Percentiles rank a stretch among this genome's conserved stretches.
Conservation (phyloP, 2,888 invertebrate genomes). For the Spodoptera picta region DNA sequence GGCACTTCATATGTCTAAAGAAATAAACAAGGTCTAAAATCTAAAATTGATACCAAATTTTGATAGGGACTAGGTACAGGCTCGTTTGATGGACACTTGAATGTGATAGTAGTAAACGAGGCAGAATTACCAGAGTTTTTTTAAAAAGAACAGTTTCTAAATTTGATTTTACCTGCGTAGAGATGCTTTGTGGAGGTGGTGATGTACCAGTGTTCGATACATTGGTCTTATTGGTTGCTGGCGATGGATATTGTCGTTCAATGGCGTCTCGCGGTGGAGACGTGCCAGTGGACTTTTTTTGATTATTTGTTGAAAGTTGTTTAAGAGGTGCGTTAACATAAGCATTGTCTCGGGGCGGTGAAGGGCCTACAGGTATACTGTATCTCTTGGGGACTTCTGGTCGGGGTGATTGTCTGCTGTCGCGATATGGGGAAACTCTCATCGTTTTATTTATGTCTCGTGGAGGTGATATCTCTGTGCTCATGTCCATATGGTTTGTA, state of each 20-base stretch:
- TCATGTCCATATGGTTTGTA: slow-evolving; percentile 39
- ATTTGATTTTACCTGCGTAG: slow-evolving; percentile 90
- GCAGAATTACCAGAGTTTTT: not conserved
- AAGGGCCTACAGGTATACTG: slow-evolving; percentile 78
- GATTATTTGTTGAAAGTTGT: slow-evolving; percentile 55
- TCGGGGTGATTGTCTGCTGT: slow-evolving; percentile 42
- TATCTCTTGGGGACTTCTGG: slow-evolving; percentile 63
- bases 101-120: no score
- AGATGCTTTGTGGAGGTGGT: slow-evolving; percentile 95
- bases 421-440: slow-evolving; percentile 63
- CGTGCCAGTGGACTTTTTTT: slow-evolving; percentile 86
- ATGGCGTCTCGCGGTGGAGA: slow-evolving; percentile 75
- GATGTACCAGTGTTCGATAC: slow-evolving; percentile 93
- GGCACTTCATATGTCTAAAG: slow-evolving; percentile 85
- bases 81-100: no score
- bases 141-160: no score
- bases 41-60: no score
- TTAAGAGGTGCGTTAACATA: slow-evolving; percentile 69
- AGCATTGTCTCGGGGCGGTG: slow-evolving; percentile 73
- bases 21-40: no score
- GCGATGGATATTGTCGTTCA: slow-evolving; percentile 63
- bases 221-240: slow-evolving; percentile 64
- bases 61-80: no score
- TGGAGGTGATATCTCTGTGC: slow-evolving; percentile 58
- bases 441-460: slow-evolving; percentile 55